These are phyloP conservation scores for Araneus ventricosus DNA, from an alignment of 1,140 invertebrate species.

Conservation along the genomic window DNA sequence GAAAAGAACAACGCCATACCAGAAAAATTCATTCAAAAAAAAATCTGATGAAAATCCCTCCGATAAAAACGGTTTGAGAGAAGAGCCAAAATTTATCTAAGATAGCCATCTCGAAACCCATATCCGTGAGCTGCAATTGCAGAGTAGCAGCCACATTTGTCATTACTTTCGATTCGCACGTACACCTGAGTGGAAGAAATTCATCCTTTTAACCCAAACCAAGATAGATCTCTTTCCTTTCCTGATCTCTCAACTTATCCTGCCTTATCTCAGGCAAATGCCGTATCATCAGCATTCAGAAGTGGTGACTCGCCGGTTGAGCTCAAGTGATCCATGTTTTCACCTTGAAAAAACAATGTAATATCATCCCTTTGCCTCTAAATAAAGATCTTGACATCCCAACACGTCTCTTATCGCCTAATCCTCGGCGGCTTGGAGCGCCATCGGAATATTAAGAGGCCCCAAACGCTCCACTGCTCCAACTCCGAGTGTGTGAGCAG, in stretches of 20 bases:
- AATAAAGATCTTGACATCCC: constrained; percentile 74
- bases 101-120: neutral
- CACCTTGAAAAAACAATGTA: constrained; percentile 74
- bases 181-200: neutral
- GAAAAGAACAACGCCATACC: no score
- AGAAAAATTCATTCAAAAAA: no score
- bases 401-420: constrained; percentile 70
- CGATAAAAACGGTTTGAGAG: neutral
- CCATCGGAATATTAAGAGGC: constrained; percentile 57
- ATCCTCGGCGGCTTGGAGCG: constrained; percentile 43
- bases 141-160: neutral
- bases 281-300: constrained; percentile 57
- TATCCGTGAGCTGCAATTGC: neutral
- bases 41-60: neutral
- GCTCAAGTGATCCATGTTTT: constrained; percentile 73
- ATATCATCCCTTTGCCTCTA: constrained; percentile 65
- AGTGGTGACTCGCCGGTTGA: constrained; percentile 2
- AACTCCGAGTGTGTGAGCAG: constrained; percentile 48
- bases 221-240: neutral
- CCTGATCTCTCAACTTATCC: neutral
- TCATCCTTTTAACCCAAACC: constrained; percentile 18
- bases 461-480: constrained; percentile 31
- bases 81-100: neutral
- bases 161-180: neutral
- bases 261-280: constrained; percentile 20